Percentiles rank a stretch among this genome's conserved stretches.
Conservation (phyloP, 2,797 vertebrate genomes). For the Cossypha polioptera region DNA sequence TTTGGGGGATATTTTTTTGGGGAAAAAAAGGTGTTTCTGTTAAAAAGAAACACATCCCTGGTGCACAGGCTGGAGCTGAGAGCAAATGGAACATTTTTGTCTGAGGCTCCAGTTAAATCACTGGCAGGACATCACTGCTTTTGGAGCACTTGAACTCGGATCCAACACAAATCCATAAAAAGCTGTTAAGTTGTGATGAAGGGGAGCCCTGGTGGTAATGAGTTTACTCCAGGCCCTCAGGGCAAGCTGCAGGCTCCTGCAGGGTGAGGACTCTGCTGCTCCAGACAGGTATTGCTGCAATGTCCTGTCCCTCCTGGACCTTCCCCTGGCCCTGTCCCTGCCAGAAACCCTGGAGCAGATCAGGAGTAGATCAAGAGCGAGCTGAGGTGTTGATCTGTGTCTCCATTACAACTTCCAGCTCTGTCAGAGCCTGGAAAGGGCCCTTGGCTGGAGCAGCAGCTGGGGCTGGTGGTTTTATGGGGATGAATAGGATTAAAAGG, state of each 20-base stretch:
- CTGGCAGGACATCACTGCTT: conserved; percentile 67
- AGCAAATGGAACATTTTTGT: conserved; percentile 53
- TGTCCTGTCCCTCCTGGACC: background rate
- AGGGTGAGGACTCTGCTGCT: background rate
- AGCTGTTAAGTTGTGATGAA: conserved; percentile 48
- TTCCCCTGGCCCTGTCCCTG: background rate
- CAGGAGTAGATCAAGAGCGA: background rate
- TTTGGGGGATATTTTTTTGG: background rate
- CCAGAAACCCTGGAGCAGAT: background rate
- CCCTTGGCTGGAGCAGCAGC: background rate
- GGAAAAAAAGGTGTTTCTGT: background rate
- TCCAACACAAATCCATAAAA: conserved; percentile 69
- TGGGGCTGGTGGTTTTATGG: background rate
- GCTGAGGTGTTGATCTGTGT: background rate
- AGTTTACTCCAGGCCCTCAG: background rate
- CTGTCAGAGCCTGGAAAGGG: background rate
- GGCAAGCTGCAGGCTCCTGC: background rate
- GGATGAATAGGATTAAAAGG: background rate
- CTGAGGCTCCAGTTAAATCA: conserved; percentile 41
- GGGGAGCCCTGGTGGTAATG: background rate
- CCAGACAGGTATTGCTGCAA: background rate
- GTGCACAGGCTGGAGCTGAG: background rate
- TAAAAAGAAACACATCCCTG: background rate
- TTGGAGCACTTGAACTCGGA: conserved; percentile 33
- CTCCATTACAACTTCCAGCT: background rate